phyloP scores from a whole-genome alignment of 2,888 invertebrate species.

The Dermolepida albohirtum region DNA sequence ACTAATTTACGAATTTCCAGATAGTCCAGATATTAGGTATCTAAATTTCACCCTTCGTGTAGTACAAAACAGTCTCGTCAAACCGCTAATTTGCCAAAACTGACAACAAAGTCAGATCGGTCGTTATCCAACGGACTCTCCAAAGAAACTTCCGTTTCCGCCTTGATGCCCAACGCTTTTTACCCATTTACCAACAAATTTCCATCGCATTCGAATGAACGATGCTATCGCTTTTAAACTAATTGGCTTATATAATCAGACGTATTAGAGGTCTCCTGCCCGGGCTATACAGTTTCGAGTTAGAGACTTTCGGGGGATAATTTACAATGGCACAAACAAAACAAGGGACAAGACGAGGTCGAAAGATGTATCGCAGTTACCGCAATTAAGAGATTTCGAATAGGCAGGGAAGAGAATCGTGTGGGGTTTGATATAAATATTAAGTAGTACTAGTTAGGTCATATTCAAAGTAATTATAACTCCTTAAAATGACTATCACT shows the following conservation, averaged over 20 bases:
- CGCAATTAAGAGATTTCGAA: conserved; percentile 31
- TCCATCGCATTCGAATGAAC: conserved; percentile 22
- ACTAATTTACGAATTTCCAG: conserved; percentile 31
- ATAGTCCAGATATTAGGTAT: conserved; percentile 9
- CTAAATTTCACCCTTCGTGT: conserved; percentile 21
- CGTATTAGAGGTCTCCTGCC: conserved; percentile 25
- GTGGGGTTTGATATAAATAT: not conserved
- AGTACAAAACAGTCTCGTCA: conserved; percentile 34
- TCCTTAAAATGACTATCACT: too few relatives aligned
- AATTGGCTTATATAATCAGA: conserved; percentile 41
- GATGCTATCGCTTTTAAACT: conserved; percentile 40
- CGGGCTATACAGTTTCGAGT: conserved; percentile 10
- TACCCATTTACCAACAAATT: conserved; percentile 24
- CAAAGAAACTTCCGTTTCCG: conserved; percentile 32
- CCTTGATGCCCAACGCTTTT: conserved; percentile 32
- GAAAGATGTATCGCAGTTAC: conserved; percentile 30
- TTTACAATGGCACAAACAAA: conserved; percentile 40
- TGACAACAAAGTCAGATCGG: conserved; percentile 35
- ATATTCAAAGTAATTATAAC: too few relatives aligned
- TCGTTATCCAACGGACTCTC: conserved; percentile 20
- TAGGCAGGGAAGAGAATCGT: conserved; percentile 5
- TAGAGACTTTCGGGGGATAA: conserved; percentile 7
- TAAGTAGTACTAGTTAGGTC: too few relatives aligned
- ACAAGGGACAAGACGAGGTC: conserved; percentile 28
- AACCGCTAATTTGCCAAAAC: conserved; percentile 39